phyloP scores from a whole-genome alignment of 2,797 vertebrate genomes.

The Arremon brunneinucha region DNA sequence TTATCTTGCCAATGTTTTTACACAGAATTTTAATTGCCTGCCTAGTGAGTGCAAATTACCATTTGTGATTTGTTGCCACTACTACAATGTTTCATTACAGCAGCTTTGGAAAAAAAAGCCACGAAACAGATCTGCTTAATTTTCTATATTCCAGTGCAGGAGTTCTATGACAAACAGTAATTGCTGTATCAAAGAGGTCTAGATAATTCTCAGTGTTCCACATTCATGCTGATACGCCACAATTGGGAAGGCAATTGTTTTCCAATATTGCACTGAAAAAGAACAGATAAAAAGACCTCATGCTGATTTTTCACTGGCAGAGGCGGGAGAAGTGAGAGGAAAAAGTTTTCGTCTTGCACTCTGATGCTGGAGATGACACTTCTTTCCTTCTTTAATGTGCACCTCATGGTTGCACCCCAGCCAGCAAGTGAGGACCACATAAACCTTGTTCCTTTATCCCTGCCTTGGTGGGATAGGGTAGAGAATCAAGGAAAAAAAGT shows the following conservation, averaged over 20 bases:
- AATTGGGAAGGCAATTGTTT: not conserved
- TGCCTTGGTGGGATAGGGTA: too few species aligned
- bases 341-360: not conserved
- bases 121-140: not conserved
- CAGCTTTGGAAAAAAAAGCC: not conserved
- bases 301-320: not conserved
- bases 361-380: not conserved
- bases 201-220: not conserved
- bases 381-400: not conserved
- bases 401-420: not conserved
- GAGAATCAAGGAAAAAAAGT: not conserved
- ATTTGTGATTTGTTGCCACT: conserved; percentile 31
- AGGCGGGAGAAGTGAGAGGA: not conserved
- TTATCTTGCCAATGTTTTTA: conserved; percentile 29
- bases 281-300: not conserved
- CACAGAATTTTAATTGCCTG: conserved; percentile 46
- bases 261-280: not conserved
- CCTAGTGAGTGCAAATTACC: conserved; percentile 32
- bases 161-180: conserved; percentile 8
- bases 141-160: not conserved
- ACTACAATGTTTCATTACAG: conserved; percentile 19
- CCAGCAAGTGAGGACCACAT: not conserved
- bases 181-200: not conserved
- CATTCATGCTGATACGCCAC: not conserved
- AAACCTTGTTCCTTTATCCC: not conserved